These are phyloP conservation scores for Cepphus grylle DNA, from an alignment of 2,113 vertebrate genomes.

Conservation along the genomic window DNA sequence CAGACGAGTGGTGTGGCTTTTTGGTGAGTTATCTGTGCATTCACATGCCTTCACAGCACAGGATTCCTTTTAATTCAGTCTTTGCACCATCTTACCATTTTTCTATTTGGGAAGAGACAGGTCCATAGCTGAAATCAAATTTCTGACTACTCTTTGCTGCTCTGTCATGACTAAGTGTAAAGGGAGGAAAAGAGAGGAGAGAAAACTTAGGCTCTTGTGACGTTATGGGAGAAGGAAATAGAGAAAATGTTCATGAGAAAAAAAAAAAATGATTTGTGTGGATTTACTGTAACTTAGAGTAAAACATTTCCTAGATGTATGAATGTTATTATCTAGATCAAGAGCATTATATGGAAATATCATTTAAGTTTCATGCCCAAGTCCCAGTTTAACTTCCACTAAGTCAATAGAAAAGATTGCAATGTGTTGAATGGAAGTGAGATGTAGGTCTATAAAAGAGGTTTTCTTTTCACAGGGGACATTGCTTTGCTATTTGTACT, in stretches of 20 bases:
- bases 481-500: conserved; percentile 23
- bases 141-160: background rate
- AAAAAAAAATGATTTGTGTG: background rate
- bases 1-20: background rate
- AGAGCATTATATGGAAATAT: conserved; percentile 5
- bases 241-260: background rate
- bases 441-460: conserved; percentile 17
- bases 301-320: background rate
- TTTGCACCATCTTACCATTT: background rate
- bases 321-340: background rate
- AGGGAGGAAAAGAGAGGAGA: background rate
- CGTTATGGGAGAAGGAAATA: background rate
- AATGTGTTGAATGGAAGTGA: background rate
- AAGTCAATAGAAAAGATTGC: conserved; percentile 37
- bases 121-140: background rate
- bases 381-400: conserved; percentile 12
- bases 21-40: background rate
- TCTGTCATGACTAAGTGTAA: background rate
- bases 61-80: background rate
- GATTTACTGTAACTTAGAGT: background rate
- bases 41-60: background rate
- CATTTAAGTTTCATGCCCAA: conserved; percentile 1
- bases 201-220: background rate
- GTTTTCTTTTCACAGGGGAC: conserved; percentile 6
- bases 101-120: background rate